phyloP scores from a whole-genome alignment of 2,113 vertebrate genomes.

The Sceloporus tristichus region DNA sequence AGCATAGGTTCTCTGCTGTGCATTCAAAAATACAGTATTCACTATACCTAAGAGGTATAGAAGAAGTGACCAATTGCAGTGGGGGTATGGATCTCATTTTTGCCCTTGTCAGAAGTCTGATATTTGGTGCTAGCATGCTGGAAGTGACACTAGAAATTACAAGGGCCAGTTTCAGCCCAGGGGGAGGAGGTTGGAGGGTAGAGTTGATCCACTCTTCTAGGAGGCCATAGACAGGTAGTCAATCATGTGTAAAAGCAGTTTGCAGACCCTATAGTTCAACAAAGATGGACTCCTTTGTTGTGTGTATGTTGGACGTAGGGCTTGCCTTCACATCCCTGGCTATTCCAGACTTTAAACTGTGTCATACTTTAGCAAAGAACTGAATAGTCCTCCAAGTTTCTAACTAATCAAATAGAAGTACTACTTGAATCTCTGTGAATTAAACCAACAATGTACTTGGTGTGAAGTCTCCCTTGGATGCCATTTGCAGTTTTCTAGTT shows the following conservation, averaged over 20 bases:
- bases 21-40: not conserved
- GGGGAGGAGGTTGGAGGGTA: not conserved
- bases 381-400: too few relatives aligned
- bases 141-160: too few relatives aligned
- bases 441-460: not conserved
- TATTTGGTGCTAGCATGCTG: too few relatives aligned
- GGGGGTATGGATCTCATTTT: not conserved
- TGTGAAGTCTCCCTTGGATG: not conserved
- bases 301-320: not conserved
- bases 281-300: not conserved
- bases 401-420: not conserved
- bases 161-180: too few relatives aligned
- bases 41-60: slow-evolving; percentile 1
- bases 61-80: not conserved
- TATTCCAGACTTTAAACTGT: not conserved
- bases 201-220: too few relatives aligned
- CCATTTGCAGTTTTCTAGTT: not conserved
- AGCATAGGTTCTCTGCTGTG: slow-evolving; percentile 7
- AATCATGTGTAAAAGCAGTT: too few relatives aligned
- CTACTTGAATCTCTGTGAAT: too few relatives aligned
- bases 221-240: too few relatives aligned
- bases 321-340: not conserved
- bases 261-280: not conserved
- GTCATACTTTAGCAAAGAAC: not conserved
- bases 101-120: too few relatives aligned